Base-by-base conservation (phyloP, 2,888 invertebrate species). In the Dolichomitus sp. region DNA sequence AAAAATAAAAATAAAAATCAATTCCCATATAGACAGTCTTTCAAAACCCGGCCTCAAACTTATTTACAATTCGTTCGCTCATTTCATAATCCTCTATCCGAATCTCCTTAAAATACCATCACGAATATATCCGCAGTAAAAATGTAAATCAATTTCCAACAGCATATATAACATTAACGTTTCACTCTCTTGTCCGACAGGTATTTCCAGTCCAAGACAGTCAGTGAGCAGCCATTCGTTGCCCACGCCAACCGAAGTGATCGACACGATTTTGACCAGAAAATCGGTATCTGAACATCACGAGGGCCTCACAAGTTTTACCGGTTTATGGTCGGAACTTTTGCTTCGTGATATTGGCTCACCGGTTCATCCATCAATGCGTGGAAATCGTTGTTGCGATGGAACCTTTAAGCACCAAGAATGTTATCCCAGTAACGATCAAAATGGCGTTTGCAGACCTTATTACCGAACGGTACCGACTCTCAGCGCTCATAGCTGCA, bases 291-390 rank as follows among this genome's bases (percentile, higher is more conserved):
- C 95, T 1, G 95, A 96, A 94, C 95, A 95, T 63, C 97, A 97
- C 92, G 96, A 96, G 87, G 97, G 96, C 85, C 96, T 97, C 42
- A 97, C 97, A 37, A 97, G 97, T 88, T 95, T 97, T 89, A 93
- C 97, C 63, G 97, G 97, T 0, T 96, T 97, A 0, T 97, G 97
- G 97, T 96, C 97, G 57, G 97, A 97, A 89, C 93, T 98, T 33
- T 91, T 98, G 30, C 94, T 97, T 87, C 96, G 96, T 83, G 97
- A 98, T 90, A 94, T 97, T 66, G 95, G 96, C 7, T 95, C 95
- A 69, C 96, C 97, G 6, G 95, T 96, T 12, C 96, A 96, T 91
- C 93, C 96, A 52, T 94, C 94, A 72, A 81, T 80, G 19, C 82
- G 80, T 6, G 78, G 85, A 11, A 84, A 88, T 3, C 80, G 89